These are phyloP conservation scores for Nomada flava DNA, from an alignment of 2,888 invertebrate genomes.

Conservation along the genomic window DNA sequence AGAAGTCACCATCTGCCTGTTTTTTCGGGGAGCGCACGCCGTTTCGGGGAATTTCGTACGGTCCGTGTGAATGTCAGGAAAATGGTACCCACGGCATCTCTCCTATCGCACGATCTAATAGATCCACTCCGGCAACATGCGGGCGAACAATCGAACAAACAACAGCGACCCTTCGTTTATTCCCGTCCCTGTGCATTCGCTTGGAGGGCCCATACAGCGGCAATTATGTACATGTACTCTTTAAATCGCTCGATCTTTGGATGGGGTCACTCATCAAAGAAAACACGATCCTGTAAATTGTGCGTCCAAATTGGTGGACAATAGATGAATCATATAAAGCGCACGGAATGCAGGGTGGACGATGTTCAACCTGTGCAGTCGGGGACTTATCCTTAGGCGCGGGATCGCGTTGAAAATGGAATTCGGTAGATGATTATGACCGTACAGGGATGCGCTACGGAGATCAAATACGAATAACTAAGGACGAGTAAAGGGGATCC, in stretches of 20 bases:
- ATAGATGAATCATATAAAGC: slow-evolving; percentile 8
- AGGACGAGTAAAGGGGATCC: no score
- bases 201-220: slow-evolving; percentile 8
- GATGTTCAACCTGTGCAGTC: background rate
- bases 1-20: slow-evolving; percentile 18
- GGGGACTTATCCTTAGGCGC: no score
- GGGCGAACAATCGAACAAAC: slow-evolving; percentile 49
- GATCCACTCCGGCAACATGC: slow-evolving; percentile 52
- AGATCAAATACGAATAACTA: background rate
- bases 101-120: slow-evolving; percentile 47
- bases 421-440: background rate
- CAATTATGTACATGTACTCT: slow-evolving; percentile 25
- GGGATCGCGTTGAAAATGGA: no score
- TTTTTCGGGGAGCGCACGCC: background rate
- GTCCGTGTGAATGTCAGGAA: slow-evolving; percentile 26
- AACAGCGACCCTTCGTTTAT: slow-evolving; percentile 30
- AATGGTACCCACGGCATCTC: slow-evolving; percentile 18
- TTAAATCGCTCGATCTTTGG: slow-evolving; percentile 17
- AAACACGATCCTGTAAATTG: slow-evolving; percentile 25
- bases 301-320: slow-evolving; percentile 3
- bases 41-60: background rate
- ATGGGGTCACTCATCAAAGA: slow-evolving; percentile 6
- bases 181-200: slow-evolving; percentile 5
- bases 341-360: no score
- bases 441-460: background rate